Evolutionary conservation across 2,888 invertebrate species (phyloP), one percentile per base, ranked within the genome.

Genomic region (Torymus aiolomorphi): DNA sequence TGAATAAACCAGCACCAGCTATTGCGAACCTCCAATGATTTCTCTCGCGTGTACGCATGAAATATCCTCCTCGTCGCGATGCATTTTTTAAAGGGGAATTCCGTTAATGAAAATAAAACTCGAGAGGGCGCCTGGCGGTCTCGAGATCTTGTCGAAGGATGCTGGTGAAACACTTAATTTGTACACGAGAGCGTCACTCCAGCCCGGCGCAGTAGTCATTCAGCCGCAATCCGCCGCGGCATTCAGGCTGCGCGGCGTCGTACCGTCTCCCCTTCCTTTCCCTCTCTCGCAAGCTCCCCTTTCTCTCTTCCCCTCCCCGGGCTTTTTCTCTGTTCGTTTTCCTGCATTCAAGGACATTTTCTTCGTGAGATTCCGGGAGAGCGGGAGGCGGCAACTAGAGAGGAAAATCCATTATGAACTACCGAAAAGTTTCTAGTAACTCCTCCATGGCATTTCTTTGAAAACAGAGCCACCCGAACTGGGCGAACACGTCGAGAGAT

Each of bases 161-260:
- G 65, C 61, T 74, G 73, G 67, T 75, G 73, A 57, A 81, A 71
- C 71, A 81, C 80, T 78, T 81, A 75, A 81, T 78, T 78, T 78
- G 78, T 66, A 78, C 61, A 62, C 71, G 67, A 75, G 71, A 72
- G 76, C 54, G 42, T 78, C 73, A 61, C 72, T 71, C 66, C 16
- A 71, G 49, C 70, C 24, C 20, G 24, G 57, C 42, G 42, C 42
- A 8, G 42, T 42, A 42, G 61, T 61, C 61, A 81, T 78, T 81
- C 77, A 75, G 61, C 31, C 42, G 66, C 80, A 75, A 80, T 76
- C 73, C 63, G 52, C 65, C 73, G 57, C 65, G 65, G 77, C 54
- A 77, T 78, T 78, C 75, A 56, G 59, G 20, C 18, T 54, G 59
- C 18, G 13, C 16, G 20, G 20, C 49, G 24, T 63, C 56, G 24